phyloP scores from a whole-genome alignment of 1,140 invertebrate genomes.

The Macrosteles quadrilineatus region DNA sequence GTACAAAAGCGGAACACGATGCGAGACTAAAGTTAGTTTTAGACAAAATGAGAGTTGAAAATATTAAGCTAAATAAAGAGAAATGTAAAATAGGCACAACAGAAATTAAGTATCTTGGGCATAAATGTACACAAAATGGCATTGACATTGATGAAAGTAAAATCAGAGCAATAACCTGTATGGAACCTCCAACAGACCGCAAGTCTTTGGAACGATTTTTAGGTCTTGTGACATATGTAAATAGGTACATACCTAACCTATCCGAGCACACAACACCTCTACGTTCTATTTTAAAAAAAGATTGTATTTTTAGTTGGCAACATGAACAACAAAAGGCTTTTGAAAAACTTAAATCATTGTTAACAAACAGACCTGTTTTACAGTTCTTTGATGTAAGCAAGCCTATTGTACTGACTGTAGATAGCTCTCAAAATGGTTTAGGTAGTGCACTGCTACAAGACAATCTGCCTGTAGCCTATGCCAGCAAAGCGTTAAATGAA shows the following conservation, averaged over 20 bases:
- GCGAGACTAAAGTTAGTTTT: conserved; percentile 41
- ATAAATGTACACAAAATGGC: conserved; percentile 44
- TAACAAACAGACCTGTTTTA: not conserved
- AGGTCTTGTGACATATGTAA: not conserved
- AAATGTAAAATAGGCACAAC: conserved; percentile 42
- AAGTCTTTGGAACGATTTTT: not conserved
- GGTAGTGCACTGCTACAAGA: not conserved
- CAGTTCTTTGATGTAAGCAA: not conserved
- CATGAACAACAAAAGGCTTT: too few relatives aligned
- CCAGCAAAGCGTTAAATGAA: not conserved
- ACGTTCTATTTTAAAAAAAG: not conserved
- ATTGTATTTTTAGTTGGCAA: not conserved
- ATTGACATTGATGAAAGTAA: conserved; percentile 45
- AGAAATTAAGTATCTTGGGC: conserved; percentile 46
- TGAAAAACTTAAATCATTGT: not conserved
- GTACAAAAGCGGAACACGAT: conserved; percentile 34
- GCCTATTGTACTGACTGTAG: not conserved
- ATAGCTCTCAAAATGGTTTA: not conserved
- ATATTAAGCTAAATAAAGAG: conserved; percentile 35
- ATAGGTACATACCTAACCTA: not conserved
- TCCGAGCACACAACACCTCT: not conserved
- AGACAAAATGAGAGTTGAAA: conserved; percentile 15
- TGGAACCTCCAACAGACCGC: conserved; percentile 22
- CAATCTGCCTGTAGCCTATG: not conserved
- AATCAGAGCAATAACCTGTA: conserved; percentile 45